Percentiles rank a stretch among this genome's conserved stretches.
These are phyloP conservation scores for Euplagia quadripunctaria DNA, from an alignment of 2,888 invertebrate genomes.

Conservation along the genomic window DNA sequence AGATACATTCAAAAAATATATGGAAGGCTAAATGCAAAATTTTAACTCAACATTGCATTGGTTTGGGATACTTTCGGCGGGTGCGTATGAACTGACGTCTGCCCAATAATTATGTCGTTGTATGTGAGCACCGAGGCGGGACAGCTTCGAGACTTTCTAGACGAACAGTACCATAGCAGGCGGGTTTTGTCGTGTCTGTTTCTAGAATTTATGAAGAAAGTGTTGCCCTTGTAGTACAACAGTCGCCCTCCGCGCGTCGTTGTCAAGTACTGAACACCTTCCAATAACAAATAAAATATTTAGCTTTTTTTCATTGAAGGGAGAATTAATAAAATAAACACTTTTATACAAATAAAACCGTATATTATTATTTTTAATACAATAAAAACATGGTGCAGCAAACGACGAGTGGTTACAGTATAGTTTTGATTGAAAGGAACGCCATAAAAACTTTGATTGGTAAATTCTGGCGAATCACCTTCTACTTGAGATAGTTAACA, in stretches of 20 bases:
- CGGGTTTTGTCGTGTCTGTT: slow-evolving; percentile 63
- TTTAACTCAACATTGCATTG: background rate
- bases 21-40: background rate
- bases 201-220: slow-evolving; percentile 71
- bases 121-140: slow-evolving; percentile 69
- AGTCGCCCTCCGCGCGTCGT: slow-evolving; percentile 69
- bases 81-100: slow-evolving; percentile 69
- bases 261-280: slow-evolving; percentile 66
- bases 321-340: background rate
- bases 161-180: slow-evolving; percentile 74
- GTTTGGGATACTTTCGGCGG: slow-evolving; percentile 62
- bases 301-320: slow-evolving; percentile 3
- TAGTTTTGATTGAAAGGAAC: slow-evolving; percentile 26
- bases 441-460: slow-evolving; percentile 30
- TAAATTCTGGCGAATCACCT: slow-evolving; percentile 33
- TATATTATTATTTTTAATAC: slow-evolving; percentile 32
- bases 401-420: slow-evolving; percentile 31
- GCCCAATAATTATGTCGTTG: slow-evolving; percentile 66
- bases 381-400: slow-evolving; percentile 25
- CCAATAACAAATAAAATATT: slow-evolving; percentile 52
- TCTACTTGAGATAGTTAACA: slow-evolving; percentile 14
- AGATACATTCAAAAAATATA: background rate
- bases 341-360: slow-evolving; percentile 7
- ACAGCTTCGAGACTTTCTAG: slow-evolving; percentile 71
- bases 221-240: slow-evolving; percentile 72